Evolutionary conservation across 2,888 invertebrate species (phyloP), one percentile per base, ranked within the genome.

Genomic region (Drosophila testacea): DNA sequence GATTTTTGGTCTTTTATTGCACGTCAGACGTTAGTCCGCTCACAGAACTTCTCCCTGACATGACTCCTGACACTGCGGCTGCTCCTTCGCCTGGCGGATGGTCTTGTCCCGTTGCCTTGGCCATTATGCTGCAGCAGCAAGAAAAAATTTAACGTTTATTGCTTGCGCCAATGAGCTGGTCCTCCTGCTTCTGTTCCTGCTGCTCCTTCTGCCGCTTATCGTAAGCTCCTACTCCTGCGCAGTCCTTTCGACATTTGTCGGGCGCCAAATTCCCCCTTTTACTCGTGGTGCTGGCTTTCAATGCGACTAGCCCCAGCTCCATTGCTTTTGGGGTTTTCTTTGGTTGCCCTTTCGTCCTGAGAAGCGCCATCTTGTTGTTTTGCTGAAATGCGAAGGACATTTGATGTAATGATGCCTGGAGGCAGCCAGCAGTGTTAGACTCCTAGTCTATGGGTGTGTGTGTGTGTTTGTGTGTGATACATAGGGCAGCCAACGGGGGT

Each of bases 381-480:
- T 84, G 83, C 87, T 88, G 76, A 83, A 86, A 83, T 88, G 86
- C 90, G 89, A 90, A 83, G 90, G 90, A 90, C 90, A 89, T 89
- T 90, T 89, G 90, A 90, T 89, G 88, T 90, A 89, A 89, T 89
- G 90, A 81, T 88, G 88, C 88, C 90, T 87, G 83, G 79, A 86
- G 83, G 86, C 88, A 83, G 83, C 81, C 88, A 77, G 55, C 76
- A 82, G 62, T 69, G 48, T 66, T 66, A 64, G 57, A 42, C 41
- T 7, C 48, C 28, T 9, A 9, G 32, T 32, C 7, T 32, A 9
- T 32, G 32, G 6, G 7, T 32, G 11, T 47, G 56, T 57, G 46
- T 70, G 55, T 69, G 60, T 67, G 44, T 73, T 64, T 57, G 69
- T 78, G 69, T 74, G 70, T 75, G 65, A 36, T 36, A 50, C 34